Conservation (phyloP, 2,113 vertebrate species). For the Calypte anna region DNA sequence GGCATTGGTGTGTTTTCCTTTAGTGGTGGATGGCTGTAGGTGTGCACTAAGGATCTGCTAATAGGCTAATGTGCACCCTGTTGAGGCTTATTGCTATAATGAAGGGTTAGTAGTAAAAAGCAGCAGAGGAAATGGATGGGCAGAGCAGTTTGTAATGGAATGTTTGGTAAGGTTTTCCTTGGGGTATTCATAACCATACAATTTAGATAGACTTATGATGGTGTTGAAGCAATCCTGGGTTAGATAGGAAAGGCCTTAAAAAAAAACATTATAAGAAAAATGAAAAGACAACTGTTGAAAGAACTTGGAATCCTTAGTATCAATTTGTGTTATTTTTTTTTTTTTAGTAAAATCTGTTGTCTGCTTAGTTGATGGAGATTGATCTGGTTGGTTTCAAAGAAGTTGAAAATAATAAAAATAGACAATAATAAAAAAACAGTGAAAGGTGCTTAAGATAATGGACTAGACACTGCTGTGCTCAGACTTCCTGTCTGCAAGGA, state of each 20-base stretch:
- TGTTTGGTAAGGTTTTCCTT: constrained; percentile 5
- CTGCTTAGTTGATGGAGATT: neutral
- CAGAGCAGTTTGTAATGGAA: constrained; percentile 17
- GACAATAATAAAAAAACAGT: constrained; percentile 5
- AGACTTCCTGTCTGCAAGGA: constrained; percentile 42
- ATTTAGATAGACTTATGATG: neutral
- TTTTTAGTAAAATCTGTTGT: neutral
- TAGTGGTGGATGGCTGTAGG: neutral
- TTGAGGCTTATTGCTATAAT: constrained; percentile 10
- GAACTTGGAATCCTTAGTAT: neutral
- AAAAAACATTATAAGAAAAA: neutral
- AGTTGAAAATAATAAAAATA: constrained; percentile 17
- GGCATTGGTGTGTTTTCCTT: constrained; percentile 14
- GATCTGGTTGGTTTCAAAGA: neutral
- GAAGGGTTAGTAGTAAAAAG: constrained; percentile 19
- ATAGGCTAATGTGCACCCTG: constrained; percentile 32
- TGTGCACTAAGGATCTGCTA: constrained; percentile 18
- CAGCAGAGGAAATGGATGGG: constrained; percentile 45
- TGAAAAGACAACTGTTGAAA: neutral
- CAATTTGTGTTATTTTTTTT: neutral
- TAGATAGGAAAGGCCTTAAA: neutral
- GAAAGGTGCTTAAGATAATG: constrained; percentile 38
- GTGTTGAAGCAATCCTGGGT: neutral
- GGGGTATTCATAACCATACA: neutral
- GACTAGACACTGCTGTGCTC: constrained; percentile 10